A percentile compares a stretch with the other conserved stretches of the same genome.
Conservation (phyloP, 2,113 vertebrate species). For the Shinisaurus crocodilurus region DNA sequence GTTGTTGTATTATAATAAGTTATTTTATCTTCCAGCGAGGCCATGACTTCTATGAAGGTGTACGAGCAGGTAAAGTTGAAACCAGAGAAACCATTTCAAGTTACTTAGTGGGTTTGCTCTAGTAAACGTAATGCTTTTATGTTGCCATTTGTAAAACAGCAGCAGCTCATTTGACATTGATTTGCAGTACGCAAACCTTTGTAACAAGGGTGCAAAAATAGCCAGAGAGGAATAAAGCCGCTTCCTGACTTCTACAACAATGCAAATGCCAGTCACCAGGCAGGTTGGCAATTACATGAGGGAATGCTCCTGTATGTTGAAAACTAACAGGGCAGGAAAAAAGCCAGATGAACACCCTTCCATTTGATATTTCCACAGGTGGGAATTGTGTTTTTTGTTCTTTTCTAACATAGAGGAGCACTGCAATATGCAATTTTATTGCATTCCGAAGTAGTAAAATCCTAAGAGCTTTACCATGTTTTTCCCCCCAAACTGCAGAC, state of each 20-base stretch:
- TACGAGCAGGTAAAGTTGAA: conserved; percentile 87
- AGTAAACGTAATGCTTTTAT: not conserved
- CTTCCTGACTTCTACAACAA: not conserved
- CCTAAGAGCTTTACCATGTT: too few relatives aligned
- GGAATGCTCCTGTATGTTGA: too few relatives aligned
- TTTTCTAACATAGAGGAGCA: too few relatives aligned
- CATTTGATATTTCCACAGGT: too few relatives aligned
- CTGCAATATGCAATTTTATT: too few relatives aligned
- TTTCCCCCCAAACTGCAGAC: too few relatives aligned
- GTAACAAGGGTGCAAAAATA: not conserved
- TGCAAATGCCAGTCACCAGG: not conserved
- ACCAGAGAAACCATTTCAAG: not conserved
- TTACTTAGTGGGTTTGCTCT: not conserved
- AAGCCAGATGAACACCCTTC: too few relatives aligned
- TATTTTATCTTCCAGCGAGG: conserved; percentile 82
- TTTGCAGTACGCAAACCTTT: not conserved
- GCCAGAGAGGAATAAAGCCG: too few relatives aligned
- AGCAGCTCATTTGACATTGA: not conserved
- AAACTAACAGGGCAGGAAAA: too few relatives aligned
- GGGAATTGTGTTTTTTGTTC: too few relatives aligned
- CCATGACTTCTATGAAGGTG: conserved; percentile 92
- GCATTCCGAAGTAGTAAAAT: too few relatives aligned
- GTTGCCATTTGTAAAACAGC: not conserved
- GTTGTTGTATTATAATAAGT: not conserved
- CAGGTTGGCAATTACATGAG: too few relatives aligned